Evolutionary conservation across 2,113 vertebrate species (phyloP), one percentile per base, ranked within the genome.

Genomic region (Salvator merianae): DNA sequence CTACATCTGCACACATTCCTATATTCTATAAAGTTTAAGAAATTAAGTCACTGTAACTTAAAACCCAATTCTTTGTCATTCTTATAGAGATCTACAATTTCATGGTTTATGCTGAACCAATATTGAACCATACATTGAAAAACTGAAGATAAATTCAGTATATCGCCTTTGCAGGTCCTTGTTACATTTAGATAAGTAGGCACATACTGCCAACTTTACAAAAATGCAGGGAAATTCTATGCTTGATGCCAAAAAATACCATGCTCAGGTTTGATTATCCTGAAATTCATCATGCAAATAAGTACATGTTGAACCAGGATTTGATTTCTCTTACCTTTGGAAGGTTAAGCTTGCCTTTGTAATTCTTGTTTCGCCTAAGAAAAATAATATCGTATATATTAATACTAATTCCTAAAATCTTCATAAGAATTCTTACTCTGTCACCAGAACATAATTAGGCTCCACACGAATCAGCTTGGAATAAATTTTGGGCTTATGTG

Each of bases 351-450:
- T 98, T 99, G 53, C 95, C 93, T 95, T 98, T 99, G 94, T 97
- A 96, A 93, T 98, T 98, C 95, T 97, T 99, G 92, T 98, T 99
- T 94, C 98, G 95, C 98, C 99, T 99, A 94, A 9, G 86, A 83
- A 95, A 76, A 95, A 1, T 92, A 63, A 59, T 81, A 0, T 0
- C 0, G 1, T 12, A 34, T 6, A 38, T 14, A 55, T 16, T 73
- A 30, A 9, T 26, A 38, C 59, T 62, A 40, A 28, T 47, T 38
- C 34, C 20, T 30, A 47, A 26, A 47, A 7, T 40, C 77, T 30
- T 36, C 74, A 24, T 18, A 34, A 53, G 13, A n/a, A 22, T 32
- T 53, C 53, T 53, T 16, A 26, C 16, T 30, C 2, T 59, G n/a
- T 72, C 34, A 72, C 24, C n/a, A n/a, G 34, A 78, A 30, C 24